Conservation (phyloP, 30 jellyfish, hydroid and myxozoan species). For the Hydractinia symbiolongicarpus region DNA sequence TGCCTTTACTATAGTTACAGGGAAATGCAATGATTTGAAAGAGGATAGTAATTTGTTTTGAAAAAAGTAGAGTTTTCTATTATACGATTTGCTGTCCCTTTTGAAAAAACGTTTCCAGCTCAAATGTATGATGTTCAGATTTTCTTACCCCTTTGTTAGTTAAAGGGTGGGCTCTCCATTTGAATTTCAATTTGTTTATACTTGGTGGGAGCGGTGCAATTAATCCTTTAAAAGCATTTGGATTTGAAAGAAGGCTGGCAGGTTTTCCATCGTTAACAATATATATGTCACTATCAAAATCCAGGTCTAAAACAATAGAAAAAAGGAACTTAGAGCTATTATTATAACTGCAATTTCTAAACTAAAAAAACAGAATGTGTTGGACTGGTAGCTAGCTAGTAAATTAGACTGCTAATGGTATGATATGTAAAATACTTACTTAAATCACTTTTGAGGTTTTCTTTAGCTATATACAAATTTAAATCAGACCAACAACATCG, state of each 20-base stretch:
- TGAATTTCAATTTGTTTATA: slow-evolving; percentile 44
- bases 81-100: no score
- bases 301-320: slow-evolving; percentile 48
- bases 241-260: slow-evolving; percentile 10
- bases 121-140: no score
- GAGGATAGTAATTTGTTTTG: no score
- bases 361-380: background rate
- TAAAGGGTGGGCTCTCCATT: slow-evolving; percentile 61
- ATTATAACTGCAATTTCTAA: background rate
- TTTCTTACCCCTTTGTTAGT: no score
- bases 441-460: slow-evolving; percentile 44
- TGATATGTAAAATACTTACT: slow-evolving; percentile 34
- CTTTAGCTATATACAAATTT: slow-evolving; percentile 46
- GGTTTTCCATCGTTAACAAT: slow-evolving; percentile 54
- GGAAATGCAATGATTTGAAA: no score
- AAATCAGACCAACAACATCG: slow-evolving; percentile 15
- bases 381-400: background rate
- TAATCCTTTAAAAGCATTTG: slow-evolving; percentile 40
- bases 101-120: no score
- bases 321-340: background rate
- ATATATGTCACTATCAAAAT: slow-evolving; percentile 62
- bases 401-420: no score
- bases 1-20: no score
- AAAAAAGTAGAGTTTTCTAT: no score
- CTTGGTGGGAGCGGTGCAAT: slow-evolving; percentile 52